phyloP scores from a whole-genome alignment of 2,888 invertebrate species.

The Xylota segnis region DNA sequence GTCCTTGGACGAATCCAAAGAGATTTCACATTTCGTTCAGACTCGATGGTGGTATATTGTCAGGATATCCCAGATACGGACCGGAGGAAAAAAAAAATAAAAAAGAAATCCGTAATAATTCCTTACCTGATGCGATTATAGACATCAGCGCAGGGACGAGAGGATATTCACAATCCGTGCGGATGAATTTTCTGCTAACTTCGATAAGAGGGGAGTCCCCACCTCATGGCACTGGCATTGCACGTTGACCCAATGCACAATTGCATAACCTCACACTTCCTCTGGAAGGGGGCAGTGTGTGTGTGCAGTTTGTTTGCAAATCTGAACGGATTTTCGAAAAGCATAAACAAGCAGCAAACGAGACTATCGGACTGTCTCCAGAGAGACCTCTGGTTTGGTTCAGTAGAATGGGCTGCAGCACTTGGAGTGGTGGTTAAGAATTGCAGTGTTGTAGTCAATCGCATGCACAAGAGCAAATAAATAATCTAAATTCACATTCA shows the following conservation, averaged over 20 bases:
- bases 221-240: not conserved
- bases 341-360: constrained; percentile 58
- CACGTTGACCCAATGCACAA: constrained; percentile 28
- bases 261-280: constrained; percentile 34
- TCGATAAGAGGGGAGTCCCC: constrained; percentile 22
- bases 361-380: constrained; percentile 59
- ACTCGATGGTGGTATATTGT: constrained; percentile 18
- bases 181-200: constrained; percentile 66
- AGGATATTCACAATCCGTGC: constrained; percentile 10
- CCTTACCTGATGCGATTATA: constrained; percentile 74
- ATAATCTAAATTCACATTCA: constrained; percentile 67
- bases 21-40: constrained; percentile 39
- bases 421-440: constrained; percentile 27
- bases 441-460: constrained; percentile 47
- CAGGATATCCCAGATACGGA: constrained; percentile 26
- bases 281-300: constrained; percentile 1
- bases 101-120: constrained; percentile 64
- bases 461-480: constrained; percentile 63
- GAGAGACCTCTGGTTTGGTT: constrained; percentile 30
- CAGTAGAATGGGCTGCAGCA: not conserved
- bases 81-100: not conserved
- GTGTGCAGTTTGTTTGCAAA: constrained; percentile 54
- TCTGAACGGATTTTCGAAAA: constrained; percentile 66
- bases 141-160: constrained; percentile 27
- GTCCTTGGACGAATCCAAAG: constrained; percentile 32